Percentiles rank a stretch among this genome's conserved stretches.
phyloP scores from a whole-genome alignment of 2,888 invertebrate genomes.

The Eumacrocentrus americanus region DNA sequence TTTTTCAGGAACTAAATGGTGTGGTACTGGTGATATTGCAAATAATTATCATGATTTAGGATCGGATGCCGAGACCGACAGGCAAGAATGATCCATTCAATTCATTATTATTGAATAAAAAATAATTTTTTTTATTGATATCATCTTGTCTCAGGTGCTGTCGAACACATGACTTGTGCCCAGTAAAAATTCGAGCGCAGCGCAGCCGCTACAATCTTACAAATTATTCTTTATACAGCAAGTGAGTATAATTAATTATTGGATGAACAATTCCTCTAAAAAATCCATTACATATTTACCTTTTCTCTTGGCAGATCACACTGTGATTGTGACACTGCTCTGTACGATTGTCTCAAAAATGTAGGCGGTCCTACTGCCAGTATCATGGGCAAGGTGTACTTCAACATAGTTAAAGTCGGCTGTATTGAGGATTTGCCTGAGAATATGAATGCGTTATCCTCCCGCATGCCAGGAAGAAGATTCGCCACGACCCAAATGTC shows the following conservation, averaged over 20 bases:
- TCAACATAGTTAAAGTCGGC: slow-evolving; percentile 79
- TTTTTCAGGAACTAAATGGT: slow-evolving; percentile 83
- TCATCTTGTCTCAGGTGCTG: slow-evolving; percentile 69
- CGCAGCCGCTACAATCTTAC: slow-evolving; percentile 78
- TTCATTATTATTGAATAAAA: not conserved
- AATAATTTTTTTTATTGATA: slow-evolving; percentile 1
- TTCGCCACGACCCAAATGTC: slow-evolving; percentile 29
- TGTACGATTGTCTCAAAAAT: slow-evolving; percentile 80
- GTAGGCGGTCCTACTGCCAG: slow-evolving; percentile 75
- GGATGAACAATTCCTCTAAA: not conserved
- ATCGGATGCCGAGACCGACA: slow-evolving; percentile 63
- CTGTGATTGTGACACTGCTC: slow-evolving; percentile 84
- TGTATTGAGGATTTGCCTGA: slow-evolving; percentile 69
- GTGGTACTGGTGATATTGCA: slow-evolving; percentile 89
- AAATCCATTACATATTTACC: not conserved
- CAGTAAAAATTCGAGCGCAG: slow-evolving; percentile 77
- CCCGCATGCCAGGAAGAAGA: slow-evolving; percentile 30
- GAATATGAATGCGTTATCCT: slow-evolving; percentile 13
- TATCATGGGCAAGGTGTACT: slow-evolving; percentile 84
- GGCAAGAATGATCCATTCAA: slow-evolving; percentile 39
- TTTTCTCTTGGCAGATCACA: slow-evolving; percentile 69
- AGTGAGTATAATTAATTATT: slow-evolving; percentile 61
- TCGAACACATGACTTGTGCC: slow-evolving; percentile 89
- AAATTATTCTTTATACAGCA: slow-evolving; percentile 84
- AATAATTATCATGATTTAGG: slow-evolving; percentile 85